Base-by-base conservation (phyloP, 2,797 vertebrate species). In the Tarsius wallacei region DNA sequence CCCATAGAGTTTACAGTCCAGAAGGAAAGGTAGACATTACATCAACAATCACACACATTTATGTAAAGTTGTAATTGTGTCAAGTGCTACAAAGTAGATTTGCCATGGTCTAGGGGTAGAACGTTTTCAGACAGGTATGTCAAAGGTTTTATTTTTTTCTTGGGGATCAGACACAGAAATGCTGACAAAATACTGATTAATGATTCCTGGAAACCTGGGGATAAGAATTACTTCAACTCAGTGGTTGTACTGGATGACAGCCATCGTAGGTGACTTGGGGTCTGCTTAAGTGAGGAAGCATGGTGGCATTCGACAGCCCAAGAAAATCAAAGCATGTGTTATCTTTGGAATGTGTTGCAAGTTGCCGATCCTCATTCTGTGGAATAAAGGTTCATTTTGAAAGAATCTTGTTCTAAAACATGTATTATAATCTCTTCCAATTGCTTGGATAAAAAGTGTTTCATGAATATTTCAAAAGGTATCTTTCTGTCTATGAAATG, bases 371-470 rank as follows among this genome's bases (percentile, higher is more conserved):
- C 9, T 82, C 13, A 21, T 77, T 74, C 33, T 57, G 31, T 78
- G 11, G 81, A 61, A 24, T 53, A 15, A 87, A 81, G 31, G 17
- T 78, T 87, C 47, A 86, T 86, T 86, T 64, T 64, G 63, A 87
- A 89, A 89, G 7, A 86, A 71, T 87, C 6, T 22, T 91, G 17
- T 76, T n/a, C n/a, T 90, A 83, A 94, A 78, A 64, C 28, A 36
- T 93, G 33, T 19, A 51, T 94, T 93, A 15, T 85, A 82, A 94
- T 76, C 71, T 93, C n/a, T 85, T 93, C 61, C 61, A 86, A 17
- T 81, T 84, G 70, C 26, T 64, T 68, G 66, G 21, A 51, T 82
- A 59, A 85, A 57, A 91, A 57, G 10, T 83, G n/a, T 83, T 94
- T 87, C 76, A 63, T 31, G n/a, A 82, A 74, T 90, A 93, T 90